These are phyloP conservation scores for Drosophila santomea DNA, from an alignment of 1,140 invertebrate genomes.

Conservation along the genomic window DNA sequence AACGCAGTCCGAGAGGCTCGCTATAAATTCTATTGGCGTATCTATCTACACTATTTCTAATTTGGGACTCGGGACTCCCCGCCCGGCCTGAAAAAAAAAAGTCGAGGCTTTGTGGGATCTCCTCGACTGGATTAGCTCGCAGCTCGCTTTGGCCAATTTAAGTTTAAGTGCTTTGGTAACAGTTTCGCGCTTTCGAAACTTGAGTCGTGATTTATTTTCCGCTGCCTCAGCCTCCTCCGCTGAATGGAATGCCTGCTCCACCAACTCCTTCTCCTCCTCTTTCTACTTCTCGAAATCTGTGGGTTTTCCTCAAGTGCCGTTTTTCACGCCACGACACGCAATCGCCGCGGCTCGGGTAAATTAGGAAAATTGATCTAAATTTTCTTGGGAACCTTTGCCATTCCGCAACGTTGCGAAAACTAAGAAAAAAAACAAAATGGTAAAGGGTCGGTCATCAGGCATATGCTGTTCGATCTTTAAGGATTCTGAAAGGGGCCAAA, in stretches of 20 bases:
- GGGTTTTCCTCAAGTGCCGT: slow-evolving; percentile 70
- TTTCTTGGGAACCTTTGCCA: slow-evolving; percentile 79
- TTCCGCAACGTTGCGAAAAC: neutral
- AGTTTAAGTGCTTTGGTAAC: slow-evolving; percentile 83
- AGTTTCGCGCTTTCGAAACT: slow-evolving; percentile 83
- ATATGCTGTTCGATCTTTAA: slow-evolving; percentile 3
- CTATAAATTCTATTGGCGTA: slow-evolving; percentile 83
- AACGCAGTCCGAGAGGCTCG: slow-evolving; percentile 61
- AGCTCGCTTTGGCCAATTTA: slow-evolving; percentile 75
- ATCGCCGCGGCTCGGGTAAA: slow-evolving; percentile 77
- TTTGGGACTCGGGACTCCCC: slow-evolving; percentile 51
- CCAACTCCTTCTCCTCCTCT: neutral
- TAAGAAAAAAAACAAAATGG: no score
- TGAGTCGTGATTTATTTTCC: slow-evolving; percentile 81
- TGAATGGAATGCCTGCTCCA: slow-evolving; percentile 18
- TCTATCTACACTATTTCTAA: slow-evolving; percentile 84
- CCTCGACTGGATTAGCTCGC: slow-evolving; percentile 29
- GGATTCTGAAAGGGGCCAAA: neutral
- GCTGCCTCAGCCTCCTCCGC: slow-evolving; percentile 11
- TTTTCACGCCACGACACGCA: slow-evolving; percentile 83
- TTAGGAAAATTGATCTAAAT: slow-evolving; percentile 84
- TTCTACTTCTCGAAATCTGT: slow-evolving; percentile 17
- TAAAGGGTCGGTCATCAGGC: slow-evolving; percentile 13
- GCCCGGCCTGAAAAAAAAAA: neutral
- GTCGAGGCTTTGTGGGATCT: slow-evolving; percentile 13